phyloP scores from a whole-genome alignment of 2,888 invertebrate species.

The Coenonympha glycerion region DNA sequence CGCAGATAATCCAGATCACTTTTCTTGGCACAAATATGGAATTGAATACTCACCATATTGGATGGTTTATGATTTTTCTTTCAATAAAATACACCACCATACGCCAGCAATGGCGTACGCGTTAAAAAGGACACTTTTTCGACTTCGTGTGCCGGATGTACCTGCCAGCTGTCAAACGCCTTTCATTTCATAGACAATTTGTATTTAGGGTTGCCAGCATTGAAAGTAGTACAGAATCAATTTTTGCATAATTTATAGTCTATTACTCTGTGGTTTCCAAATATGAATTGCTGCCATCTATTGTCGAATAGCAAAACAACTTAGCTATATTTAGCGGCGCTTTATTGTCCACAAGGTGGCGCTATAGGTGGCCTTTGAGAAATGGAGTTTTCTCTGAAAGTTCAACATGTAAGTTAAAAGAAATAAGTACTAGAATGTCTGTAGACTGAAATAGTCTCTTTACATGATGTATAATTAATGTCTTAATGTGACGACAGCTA shows the following conservation, averaged over 20 bases:
- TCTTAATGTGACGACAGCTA: too few species aligned
- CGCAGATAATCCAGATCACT: slow-evolving; percentile 43
- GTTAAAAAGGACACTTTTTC: slow-evolving; percentile 78
- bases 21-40: slow-evolving; percentile 45
- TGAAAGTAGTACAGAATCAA: too few species aligned
- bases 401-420: too few species aligned
- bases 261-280: too few species aligned
- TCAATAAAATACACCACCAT: slow-evolving; percentile 82
- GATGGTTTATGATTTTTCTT: slow-evolving; percentile 87
- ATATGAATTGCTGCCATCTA: too few species aligned
- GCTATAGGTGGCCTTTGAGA: too few species aligned
- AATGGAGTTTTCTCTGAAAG: too few species aligned
- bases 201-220: slow-evolving; percentile 38
- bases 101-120: slow-evolving; percentile 93
- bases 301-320: not conserved
- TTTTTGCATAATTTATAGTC: too few species aligned
- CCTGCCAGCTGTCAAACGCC: slow-evolving; percentile 44
- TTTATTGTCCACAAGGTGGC: slow-evolving; percentile 3
- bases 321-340: not conserved
- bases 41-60: slow-evolving; percentile 82
- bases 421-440: too few species aligned
- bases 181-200: slow-evolving; percentile 45
- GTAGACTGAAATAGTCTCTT: too few species aligned
- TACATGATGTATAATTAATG: too few species aligned
- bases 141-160: slow-evolving; percentile 56